Percentiles rank a stretch among this genome's conserved stretches.
phyloP scores from a whole-genome alignment of 1,140 invertebrate species.

The Nebria ingens region DNA sequence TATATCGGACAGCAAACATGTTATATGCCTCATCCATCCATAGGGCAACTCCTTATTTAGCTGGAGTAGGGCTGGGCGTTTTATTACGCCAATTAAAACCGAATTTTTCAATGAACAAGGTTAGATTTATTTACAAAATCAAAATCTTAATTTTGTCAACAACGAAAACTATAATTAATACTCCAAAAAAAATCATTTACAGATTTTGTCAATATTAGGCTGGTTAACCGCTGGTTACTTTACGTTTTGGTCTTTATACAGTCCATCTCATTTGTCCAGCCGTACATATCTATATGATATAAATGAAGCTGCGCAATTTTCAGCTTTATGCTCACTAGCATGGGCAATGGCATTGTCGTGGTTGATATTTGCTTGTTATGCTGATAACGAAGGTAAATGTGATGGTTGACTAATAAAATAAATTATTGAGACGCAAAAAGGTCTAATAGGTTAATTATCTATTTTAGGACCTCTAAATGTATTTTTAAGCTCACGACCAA shows the following conservation, averaged over 20 bases:
- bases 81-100: constrained; percentile 41
- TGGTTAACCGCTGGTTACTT: constrained; percentile 42
- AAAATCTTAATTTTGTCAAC: no score
- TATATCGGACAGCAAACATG: constrained; percentile 53
- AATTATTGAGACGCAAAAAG: neutral
- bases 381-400: constrained; percentile 44
- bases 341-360: constrained; percentile 49
- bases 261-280: constrained; percentile 43
- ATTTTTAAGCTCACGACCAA: constrained; percentile 51
- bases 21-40: constrained; percentile 49
- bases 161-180: no score
- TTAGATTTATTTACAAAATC: no score
- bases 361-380: constrained; percentile 52
- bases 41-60: constrained; percentile 52
- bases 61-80: constrained; percentile 50
- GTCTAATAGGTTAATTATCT: no score
- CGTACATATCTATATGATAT: constrained; percentile 49
- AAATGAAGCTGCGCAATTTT: constrained; percentile 50
- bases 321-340: constrained; percentile 50
- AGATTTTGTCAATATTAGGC: constrained; percentile 42
- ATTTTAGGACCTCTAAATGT: constrained; percentile 48
- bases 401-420: constrained; percentile 7
- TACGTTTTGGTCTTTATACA: constrained; percentile 46
- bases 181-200: no score
- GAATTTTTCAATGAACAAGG: constrained; percentile 35